Evolutionary conservation across 1,140 invertebrate genomes (phyloP).

Genomic region (Cyclina sinensis): DNA sequence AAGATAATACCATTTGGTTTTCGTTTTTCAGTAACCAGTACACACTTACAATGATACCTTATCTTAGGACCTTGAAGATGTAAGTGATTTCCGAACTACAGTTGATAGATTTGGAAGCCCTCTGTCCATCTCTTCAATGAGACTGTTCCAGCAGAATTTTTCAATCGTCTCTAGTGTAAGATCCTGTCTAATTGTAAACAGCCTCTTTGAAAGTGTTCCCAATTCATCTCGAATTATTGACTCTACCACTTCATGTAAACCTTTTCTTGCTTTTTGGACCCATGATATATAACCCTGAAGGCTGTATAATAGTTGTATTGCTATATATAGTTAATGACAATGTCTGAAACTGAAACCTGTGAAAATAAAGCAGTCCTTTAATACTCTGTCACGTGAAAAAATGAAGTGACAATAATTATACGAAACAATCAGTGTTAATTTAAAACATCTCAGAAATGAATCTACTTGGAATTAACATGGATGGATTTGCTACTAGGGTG

Average conservation of each 20-base stretch:
- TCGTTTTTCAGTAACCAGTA: background rate
- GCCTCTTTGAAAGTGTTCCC: background rate
- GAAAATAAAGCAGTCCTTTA: background rate
- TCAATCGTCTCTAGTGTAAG: slow-evolving; percentile 20
- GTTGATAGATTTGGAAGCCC: slow-evolving; percentile 10
- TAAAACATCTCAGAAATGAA: too few species aligned
- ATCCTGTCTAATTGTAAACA: slow-evolving; percentile 9
- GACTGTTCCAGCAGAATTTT: slow-evolving; percentile 2
- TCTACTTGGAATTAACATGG: too few species aligned
- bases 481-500: too few species aligned
- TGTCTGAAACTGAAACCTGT: background rate
- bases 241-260: background rate
- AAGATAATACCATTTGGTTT: background rate
- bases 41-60: slow-evolving; percentile 26
- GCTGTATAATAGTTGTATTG: background rate
- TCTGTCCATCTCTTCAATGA: background rate
- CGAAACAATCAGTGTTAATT: too few species aligned
- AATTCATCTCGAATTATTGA: background rate
- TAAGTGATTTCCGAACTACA: background rate
- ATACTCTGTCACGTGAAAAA: too few species aligned
- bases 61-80: background rate
- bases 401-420: too few species aligned
- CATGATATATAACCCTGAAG: background rate
- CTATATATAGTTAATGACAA: background rate
- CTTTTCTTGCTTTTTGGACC: background rate